phyloP scores from a whole-genome alignment of 2,113 vertebrate species.

The Scytalopus superciliaris region DNA sequence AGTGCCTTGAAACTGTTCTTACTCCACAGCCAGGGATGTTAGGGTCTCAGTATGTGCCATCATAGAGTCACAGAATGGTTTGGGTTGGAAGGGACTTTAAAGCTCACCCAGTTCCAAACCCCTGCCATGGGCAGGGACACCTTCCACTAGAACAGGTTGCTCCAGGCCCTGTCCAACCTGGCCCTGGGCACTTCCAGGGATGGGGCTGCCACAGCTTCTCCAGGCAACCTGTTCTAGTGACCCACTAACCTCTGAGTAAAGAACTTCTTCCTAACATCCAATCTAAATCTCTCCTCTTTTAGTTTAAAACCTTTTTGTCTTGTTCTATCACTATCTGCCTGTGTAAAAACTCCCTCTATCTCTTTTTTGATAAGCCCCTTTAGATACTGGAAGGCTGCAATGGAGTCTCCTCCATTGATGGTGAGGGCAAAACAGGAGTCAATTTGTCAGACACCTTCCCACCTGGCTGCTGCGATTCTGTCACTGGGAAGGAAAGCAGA shows the following conservation, averaged over 20 bases:
- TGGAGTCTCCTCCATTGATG: neutral
- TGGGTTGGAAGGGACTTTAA: neutral
- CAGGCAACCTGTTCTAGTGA: neutral
- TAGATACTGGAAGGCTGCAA: neutral
- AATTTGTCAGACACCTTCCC: fast-evolving
- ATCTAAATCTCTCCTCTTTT: neutral
- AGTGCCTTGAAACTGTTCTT: neutral
- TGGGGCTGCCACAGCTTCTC: neutral
- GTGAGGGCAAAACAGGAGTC: neutral
- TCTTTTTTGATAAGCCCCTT: neutral
- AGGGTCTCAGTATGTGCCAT: neutral
- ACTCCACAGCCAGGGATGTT: neutral
- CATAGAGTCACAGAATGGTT: neutral
- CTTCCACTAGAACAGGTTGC: neutral
- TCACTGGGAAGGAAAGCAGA: neutral
- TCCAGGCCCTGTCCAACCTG: neutral
- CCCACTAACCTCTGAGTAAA: neutral
- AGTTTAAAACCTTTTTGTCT: neutral
- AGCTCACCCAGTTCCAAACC: neutral
- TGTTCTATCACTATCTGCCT: neutral
- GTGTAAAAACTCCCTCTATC: neutral
- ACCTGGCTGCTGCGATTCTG: neutral
- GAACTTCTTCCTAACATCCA: neutral
- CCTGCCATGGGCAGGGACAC: neutral
- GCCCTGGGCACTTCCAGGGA: neutral